Evolutionary conservation across 2,113 vertebrate genomes (phyloP), one percentile per base, ranked within the genome.

Genomic region (Lathamus discolor): DNA sequence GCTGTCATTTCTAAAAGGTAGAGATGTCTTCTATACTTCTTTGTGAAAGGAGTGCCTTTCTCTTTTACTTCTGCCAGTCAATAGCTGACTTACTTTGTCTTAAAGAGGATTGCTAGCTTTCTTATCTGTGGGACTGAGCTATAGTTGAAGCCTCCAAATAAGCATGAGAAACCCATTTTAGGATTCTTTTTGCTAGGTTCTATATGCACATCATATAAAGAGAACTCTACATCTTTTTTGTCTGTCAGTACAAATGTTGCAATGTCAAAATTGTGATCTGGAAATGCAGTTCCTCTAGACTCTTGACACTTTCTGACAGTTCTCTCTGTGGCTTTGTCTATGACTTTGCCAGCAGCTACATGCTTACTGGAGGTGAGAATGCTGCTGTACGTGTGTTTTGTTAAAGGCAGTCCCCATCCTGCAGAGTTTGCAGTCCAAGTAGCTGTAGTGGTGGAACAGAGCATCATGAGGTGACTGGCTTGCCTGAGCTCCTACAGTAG

Each of bases 301-400:
- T 49, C 73, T n/a, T 46, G 29, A 10, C 13, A 3, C 69, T 92
- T 89, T 49, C 54, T 68, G 28, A 3, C 51, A 49, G 15, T 46
- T 85, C 51, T 46, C n/a, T 41, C 39, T 48, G 8, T 3, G 4
- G 28, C 54, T 11, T 69, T 63, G 10, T 70, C 28, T 44, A n/a
- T 84, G 52, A 49, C 24, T 79, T 63, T 48, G 16, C 25, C 63
- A 69, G 46, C 35, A 41, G 33, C 35, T 25, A 0, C 1, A 6
- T 62, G 74, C 54, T 79, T 46, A 11, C 20, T 25, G 64, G 23
- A 46, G 22, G 33, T 35, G 11, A 10, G 15, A 31, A 51, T 49
- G 41, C 13, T 39, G 9, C 67, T 4, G 3, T 41, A 41, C 12
- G 0, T 0, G 1, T 13, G 16, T 59, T 83, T 81, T 24, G 23